phyloP scores from a whole-genome alignment of 2,113 vertebrate genomes.

The Picathartes gymnocephalus region DNA sequence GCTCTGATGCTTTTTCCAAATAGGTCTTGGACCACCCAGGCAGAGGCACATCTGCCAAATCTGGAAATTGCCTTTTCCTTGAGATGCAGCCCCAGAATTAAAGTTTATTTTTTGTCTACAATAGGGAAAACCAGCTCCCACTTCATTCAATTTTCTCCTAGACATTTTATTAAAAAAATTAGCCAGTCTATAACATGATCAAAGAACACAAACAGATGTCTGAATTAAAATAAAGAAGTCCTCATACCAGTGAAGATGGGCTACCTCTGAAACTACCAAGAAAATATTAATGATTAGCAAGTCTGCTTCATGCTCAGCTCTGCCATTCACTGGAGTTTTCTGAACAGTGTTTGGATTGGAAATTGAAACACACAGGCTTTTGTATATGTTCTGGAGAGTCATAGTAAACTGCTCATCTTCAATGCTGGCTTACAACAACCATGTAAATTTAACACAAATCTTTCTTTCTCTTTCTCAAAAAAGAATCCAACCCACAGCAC shows the following conservation, averaged over 20 bases:
- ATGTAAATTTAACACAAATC: neutral
- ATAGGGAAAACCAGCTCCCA: neutral
- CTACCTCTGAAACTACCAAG: neutral
- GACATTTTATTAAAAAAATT: neutral
- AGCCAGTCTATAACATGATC: neutral
- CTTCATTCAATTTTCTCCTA: neutral
- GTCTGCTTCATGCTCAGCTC: neutral
- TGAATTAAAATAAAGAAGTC: neutral
- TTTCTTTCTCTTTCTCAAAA: neutral
- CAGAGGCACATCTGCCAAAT: neutral
- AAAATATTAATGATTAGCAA: neutral
- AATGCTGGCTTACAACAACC: neutral
- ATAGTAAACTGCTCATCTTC: neutral
- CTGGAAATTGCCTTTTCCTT: neutral
- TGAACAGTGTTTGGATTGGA: neutral
- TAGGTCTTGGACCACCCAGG: neutral
- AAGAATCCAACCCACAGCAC: neutral
- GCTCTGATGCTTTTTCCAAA: conserved; percentile 24
- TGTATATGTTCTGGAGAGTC: neutral
- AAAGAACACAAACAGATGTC: neutral
- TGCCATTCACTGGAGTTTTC: neutral
- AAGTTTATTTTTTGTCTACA: neutral
- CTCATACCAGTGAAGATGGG: neutral
- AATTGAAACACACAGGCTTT: neutral
- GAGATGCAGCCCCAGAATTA: neutral